Evolutionary conservation across 2,113 vertebrate genomes (phyloP).

Genomic region (Corythornis madagascariensis): DNA sequence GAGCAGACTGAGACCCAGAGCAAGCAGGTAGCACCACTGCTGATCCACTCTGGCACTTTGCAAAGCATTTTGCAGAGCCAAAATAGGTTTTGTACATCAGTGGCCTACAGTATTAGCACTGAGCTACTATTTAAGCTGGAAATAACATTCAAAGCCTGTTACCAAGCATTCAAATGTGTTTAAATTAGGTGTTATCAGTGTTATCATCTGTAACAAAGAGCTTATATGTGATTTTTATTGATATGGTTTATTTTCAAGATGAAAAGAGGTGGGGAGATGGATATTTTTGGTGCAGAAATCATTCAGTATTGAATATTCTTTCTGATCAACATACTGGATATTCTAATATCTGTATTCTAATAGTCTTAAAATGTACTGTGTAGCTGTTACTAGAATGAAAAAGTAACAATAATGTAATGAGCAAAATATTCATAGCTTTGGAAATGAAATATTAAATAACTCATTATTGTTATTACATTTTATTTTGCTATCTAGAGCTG

Average conservation of each 20-base stretch:
- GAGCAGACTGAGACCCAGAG: not conserved
- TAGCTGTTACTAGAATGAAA: not conserved
- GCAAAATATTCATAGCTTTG: not conserved
- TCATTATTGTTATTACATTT: not conserved
- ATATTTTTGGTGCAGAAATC: not conserved
- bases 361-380: not conserved
- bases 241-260: not conserved
- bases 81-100: not conserved
- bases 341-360: not conserved
- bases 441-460: not conserved
- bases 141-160: not conserved
- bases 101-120: not conserved
- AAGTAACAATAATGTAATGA: not conserved
- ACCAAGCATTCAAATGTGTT: not conserved
- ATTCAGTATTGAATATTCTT: not conserved
- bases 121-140: not conserved
- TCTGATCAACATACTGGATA: not conserved
- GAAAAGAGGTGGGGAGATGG: not conserved
- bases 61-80: not conserved
- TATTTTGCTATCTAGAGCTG: not conserved
- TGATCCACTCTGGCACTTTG: not conserved
- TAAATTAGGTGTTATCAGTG: not conserved
- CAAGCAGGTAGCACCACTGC: not conserved
- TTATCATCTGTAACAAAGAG: not conserved
- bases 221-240: not conserved